Conservation (phyloP, 2,797 vertebrate genomes). For the Urosaurus nigricauda region DNA sequence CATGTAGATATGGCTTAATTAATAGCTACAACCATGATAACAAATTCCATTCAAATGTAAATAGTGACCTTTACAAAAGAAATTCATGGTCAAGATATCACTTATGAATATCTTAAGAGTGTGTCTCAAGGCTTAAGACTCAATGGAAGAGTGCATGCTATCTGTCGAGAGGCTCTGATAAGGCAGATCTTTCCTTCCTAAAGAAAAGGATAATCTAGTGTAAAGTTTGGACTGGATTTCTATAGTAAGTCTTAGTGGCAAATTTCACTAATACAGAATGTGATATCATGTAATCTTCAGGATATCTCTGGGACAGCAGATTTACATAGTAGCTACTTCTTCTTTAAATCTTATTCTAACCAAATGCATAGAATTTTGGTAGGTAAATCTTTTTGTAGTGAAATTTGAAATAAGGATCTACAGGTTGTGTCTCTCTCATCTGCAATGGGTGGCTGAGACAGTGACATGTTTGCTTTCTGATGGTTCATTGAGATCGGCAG, state of each 20-base stretch:
- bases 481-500: too few species aligned
- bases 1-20: not conserved
- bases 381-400: not conserved
- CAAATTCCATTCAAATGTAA: slow-evolving; percentile 9
- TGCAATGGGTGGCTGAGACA: too few species aligned
- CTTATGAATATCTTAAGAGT: not conserved
- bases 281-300: not conserved
- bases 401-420: too few species aligned
- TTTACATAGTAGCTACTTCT: not conserved
- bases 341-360: not conserved
- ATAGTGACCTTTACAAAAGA: not conserved
- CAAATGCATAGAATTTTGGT: not conserved
- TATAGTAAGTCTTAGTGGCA: not conserved
- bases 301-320: not conserved
- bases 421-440: too few species aligned
- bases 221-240: not conserved
- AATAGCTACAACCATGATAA: slow-evolving; percentile 6
- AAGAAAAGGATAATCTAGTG: not conserved
- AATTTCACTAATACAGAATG: not conserved
- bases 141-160: not conserved
- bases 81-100: not conserved
- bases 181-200: not conserved
- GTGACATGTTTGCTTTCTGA: too few species aligned
- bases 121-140: not conserved
- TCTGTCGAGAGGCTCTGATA: not conserved